Evolutionary conservation across 2,888 invertebrate species (phyloP).

Genomic region (Parelbella ahira): DNA sequence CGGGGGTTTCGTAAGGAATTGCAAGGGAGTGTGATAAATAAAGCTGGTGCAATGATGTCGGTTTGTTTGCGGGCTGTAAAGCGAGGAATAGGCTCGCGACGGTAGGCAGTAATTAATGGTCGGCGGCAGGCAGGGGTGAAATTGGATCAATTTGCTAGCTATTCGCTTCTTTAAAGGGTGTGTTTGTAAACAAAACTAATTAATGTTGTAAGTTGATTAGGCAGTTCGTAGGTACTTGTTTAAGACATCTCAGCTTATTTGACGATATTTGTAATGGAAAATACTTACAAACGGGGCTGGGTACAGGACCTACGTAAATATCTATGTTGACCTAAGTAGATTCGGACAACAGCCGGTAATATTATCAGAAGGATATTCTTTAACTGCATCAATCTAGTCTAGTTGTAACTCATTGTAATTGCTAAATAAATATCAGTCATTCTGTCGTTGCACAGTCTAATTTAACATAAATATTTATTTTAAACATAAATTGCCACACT

Average conservation of each 20-base stretch:
- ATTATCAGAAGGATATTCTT: too few species aligned
- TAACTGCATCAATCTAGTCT: too few species aligned
- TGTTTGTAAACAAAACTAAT: slow-evolving; percentile 42
- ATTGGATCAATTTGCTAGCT: slow-evolving; percentile 72
- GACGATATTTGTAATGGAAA: not conserved
- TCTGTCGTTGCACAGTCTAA: too few species aligned
- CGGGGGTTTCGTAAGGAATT: slow-evolving; percentile 17
- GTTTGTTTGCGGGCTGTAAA: slow-evolving; percentile 76
- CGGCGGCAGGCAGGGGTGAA: slow-evolving; percentile 62
- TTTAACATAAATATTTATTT: too few species aligned
- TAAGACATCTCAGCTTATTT: not conserved
- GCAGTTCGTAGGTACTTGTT: slow-evolving; percentile 22
- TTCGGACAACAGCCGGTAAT: too few species aligned
- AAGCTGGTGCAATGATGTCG: slow-evolving; percentile 64
- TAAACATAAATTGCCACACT: too few species aligned
- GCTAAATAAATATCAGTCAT: too few species aligned
- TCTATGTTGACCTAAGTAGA: too few species aligned
- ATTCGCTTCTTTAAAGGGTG: slow-evolving; percentile 56
- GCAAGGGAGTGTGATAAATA: slow-evolving; percentile 64
- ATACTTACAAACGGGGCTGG: too few species aligned
- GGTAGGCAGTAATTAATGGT: slow-evolving; percentile 74
- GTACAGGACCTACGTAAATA: too few species aligned
- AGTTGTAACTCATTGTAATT: too few species aligned
- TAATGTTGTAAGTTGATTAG: slow-evolving; percentile 52
- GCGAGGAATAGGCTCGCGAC: slow-evolving; percentile 52